These are phyloP conservation scores for Ditylenchus dipsaci DNA, from an alignment of 1,140 invertebrate species.

Conservation along the genomic window DNA sequence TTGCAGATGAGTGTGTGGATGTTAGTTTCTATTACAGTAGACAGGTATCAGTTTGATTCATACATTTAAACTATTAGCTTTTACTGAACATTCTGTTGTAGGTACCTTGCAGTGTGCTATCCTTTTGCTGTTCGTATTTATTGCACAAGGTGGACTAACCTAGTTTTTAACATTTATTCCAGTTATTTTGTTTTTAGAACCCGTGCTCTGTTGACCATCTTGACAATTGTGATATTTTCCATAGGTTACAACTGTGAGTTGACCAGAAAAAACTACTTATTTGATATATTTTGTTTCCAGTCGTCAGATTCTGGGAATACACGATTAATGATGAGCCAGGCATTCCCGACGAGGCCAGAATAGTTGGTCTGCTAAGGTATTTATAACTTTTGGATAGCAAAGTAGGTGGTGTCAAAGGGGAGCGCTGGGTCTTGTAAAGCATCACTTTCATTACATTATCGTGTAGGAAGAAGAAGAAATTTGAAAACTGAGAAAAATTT, in stretches of 20 bases:
- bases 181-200: constrained; percentile 19
- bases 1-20: constrained; percentile 42
- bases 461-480: too few species aligned
- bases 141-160: constrained; percentile 35
- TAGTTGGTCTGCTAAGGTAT: constrained; percentile 31
- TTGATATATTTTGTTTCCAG: too few species aligned
- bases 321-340: constrained; percentile 18
- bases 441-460: too few species aligned
- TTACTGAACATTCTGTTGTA: too few species aligned
- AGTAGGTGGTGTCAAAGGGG: too few species aligned
- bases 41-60: constrained; percentile 68
- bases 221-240: constrained; percentile 48
- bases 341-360: constrained; percentile 19
- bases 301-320: constrained; percentile 57
- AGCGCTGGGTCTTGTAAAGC: too few species aligned
- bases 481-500: too few species aligned
- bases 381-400: too few species aligned
- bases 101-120: constrained; percentile 59
- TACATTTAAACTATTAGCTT: neutral
- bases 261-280: too few species aligned
- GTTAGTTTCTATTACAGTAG: constrained; percentile 86
- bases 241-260: constrained; percentile 47
- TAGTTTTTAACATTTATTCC: neutral
- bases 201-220: constrained; percentile 48
- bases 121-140: constrained; percentile 51